A percentile compares a stretch with the other conserved stretches of the same genome.
Conservation (phyloP, 2,888 invertebrate genomes). For the Ectemnius lituratus region DNA sequence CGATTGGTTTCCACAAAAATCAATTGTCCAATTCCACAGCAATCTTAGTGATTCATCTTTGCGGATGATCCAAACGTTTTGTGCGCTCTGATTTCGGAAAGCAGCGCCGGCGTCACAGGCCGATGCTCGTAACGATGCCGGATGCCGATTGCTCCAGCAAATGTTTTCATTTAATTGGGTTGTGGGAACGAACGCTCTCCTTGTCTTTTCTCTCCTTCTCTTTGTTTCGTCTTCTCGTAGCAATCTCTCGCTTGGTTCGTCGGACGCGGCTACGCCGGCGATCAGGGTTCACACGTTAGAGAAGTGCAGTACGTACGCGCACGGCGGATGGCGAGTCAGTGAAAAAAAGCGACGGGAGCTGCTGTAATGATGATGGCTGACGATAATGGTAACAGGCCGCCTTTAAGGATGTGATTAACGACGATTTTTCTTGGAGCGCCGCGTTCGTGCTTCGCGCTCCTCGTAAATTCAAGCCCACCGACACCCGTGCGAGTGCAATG, state of each 20-base stretch:
- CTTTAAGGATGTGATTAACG: conserved; percentile 32
- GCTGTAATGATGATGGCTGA: conserved; percentile 32
- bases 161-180: conserved; percentile 30
- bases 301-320: no score
- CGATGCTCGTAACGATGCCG: conserved; percentile 9
- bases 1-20: no score
- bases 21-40: no score
- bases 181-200: conserved; percentile 23
- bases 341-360: conserved; percentile 18
- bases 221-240: background rate
- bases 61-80: background rate
- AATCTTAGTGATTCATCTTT: background rate
- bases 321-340: conserved; percentile 5
- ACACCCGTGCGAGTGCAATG: background rate
- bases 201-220: conserved; percentile 7
- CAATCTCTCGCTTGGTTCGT: no score
- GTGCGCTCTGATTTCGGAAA: background rate
- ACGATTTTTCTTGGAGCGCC: conserved; percentile 20
- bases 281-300: no score
- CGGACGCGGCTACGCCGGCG: no score
- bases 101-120: background rate
- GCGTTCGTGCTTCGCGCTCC: background rate
- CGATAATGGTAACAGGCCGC: conserved; percentile 32
- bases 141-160: conserved; percentile 30
- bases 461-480: conserved; percentile 17